Evolutionary conservation across 2,888 invertebrate genomes (phyloP).

Genomic region (Heliconius charithonia): DNA sequence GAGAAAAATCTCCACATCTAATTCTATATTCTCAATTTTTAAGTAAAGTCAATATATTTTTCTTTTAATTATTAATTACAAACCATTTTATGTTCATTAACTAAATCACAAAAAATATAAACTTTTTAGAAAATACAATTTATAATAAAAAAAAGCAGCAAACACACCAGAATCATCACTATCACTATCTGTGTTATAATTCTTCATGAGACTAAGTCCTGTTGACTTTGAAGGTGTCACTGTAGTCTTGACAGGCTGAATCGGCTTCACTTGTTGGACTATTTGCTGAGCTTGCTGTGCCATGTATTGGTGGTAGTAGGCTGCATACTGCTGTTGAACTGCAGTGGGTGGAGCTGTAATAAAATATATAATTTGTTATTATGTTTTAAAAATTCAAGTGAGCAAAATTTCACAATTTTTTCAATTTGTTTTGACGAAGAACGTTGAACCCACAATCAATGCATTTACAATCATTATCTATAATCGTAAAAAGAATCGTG

Average conservation of each 20-base stretch:
- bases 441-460: no score
- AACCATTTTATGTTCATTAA: no score
- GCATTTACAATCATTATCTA: no score
- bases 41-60: neutral
- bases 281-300: slow-evolving; percentile 41
- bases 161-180: slow-evolving; percentile 67
- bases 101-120: neutral
- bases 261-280: slow-evolving; percentile 46
- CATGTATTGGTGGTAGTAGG: slow-evolving; percentile 62
- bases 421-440: no score
- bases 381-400: no score
- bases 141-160: neutral
- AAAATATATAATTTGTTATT: neutral
- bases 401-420: no score
- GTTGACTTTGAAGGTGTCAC: slow-evolving; percentile 60
- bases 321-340: slow-evolving; percentile 57
- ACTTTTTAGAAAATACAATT: neutral
- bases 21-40: neutral
- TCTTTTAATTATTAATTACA: no score
- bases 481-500: no score
- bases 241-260: slow-evolving; percentile 43
- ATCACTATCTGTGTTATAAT: slow-evolving; percentile 83
- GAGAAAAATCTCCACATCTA: neutral
- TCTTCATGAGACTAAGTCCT: slow-evolving; percentile 82
- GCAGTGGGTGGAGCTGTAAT: slow-evolving; percentile 34